Percentiles rank a stretch among this genome's conserved stretches.
Conservation (phyloP, 2,113 vertebrate species). For the Mustela lutreola region DNA sequence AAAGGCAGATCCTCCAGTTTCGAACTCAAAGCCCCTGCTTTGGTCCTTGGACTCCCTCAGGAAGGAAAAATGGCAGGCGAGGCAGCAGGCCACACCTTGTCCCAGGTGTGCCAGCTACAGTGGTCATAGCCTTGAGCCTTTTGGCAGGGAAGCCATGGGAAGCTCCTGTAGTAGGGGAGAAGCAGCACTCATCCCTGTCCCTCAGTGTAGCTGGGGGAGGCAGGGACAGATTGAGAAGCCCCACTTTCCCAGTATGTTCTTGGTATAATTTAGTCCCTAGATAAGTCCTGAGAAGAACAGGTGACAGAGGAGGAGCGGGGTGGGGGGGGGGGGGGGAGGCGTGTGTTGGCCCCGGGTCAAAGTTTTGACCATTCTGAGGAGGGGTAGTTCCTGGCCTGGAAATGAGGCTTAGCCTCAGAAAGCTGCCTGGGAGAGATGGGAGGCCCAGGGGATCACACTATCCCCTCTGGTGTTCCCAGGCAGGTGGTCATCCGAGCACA, state of each 20-base stretch:
- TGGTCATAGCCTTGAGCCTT: neutral
- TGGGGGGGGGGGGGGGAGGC: neutral
- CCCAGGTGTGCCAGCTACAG: neutral
- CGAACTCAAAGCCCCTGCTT: neutral
- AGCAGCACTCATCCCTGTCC: neutral
- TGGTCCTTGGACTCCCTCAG: neutral
- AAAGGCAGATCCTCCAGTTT: neutral
- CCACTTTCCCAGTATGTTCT: neutral
- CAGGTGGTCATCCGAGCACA: conserved; percentile 89
- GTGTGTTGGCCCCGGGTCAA: neutral
- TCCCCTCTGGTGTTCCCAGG: conserved; percentile 83
- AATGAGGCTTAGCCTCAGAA: neutral
- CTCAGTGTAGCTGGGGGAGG: neutral
- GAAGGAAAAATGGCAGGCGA: neutral
- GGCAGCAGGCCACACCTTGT: neutral
- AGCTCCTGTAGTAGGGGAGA: neutral
- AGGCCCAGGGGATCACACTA: neutral
- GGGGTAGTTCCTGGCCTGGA: neutral
- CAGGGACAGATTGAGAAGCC: neutral
- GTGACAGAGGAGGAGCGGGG: neutral
- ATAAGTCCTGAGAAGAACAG: neutral
- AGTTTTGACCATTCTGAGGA: neutral
- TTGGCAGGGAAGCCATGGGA: neutral
- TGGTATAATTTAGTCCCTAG: neutral
- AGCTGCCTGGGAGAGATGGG: neutral